phyloP scores from a whole-genome alignment of 1,140 invertebrate genomes.

The Drosophila gunungcola region DNA sequence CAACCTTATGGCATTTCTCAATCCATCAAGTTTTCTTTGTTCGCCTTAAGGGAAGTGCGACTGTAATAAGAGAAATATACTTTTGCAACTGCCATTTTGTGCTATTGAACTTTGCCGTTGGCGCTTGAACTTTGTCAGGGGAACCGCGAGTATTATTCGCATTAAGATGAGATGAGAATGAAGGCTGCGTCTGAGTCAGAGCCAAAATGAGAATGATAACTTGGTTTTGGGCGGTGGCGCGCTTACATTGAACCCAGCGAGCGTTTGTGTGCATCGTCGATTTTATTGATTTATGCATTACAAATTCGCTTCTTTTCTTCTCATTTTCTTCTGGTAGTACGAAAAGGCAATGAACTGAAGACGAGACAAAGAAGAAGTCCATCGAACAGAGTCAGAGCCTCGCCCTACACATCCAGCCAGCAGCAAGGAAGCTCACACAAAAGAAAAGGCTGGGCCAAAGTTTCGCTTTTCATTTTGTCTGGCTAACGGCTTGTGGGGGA shows the following conservation, averaged over 20 bases:
- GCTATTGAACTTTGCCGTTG: slow-evolving; percentile 70
- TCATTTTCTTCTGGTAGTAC: slow-evolving; percentile 13
- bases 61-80: slow-evolving; percentile 28
- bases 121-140: slow-evolving; percentile 52
- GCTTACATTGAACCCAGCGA: slow-evolving; percentile 6
- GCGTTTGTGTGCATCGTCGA: slow-evolving; percentile 18
- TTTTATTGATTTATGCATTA: slow-evolving; percentile 58
- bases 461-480: slow-evolving; percentile 73
- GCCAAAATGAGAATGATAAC: slow-evolving; percentile 30
- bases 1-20: background rate
- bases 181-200: slow-evolving; percentile 33
- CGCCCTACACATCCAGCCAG: background rate
- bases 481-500: slow-evolving; percentile 53
- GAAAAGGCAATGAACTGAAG: slow-evolving; percentile 64
- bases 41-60: background rate
- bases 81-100: slow-evolving; percentile 56
- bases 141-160: slow-evolving; percentile 19
- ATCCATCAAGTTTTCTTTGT: background rate
- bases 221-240: slow-evolving; percentile 31
- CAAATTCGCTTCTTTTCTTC: slow-evolving; percentile 33
- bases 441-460: slow-evolving; percentile 49
- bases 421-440: slow-evolving; percentile 37
- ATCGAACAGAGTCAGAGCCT: slow-evolving; percentile 9
- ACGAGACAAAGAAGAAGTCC: slow-evolving; percentile 52
- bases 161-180: slow-evolving; percentile 6